A percentile compares a stretch with the other conserved stretches of the same genome.
phyloP scores from a whole-genome alignment of 2,113 vertebrate species.

The Microcebus murinus region DNA sequence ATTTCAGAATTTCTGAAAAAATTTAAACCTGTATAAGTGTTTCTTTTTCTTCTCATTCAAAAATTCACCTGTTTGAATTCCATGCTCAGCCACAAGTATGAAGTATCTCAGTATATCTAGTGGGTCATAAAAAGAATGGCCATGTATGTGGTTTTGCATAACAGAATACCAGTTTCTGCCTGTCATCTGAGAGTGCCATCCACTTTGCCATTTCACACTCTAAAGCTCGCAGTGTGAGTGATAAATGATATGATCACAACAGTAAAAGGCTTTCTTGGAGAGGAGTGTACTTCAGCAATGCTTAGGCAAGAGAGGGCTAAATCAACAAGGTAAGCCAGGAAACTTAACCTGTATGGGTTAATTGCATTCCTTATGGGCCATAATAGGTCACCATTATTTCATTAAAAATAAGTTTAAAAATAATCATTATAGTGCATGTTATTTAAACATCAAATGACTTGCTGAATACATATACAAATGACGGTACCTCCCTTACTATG shows the following conservation, averaged over 20 bases:
- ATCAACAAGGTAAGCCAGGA: background rate
- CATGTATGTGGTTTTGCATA: background rate
- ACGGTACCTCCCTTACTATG: background rate
- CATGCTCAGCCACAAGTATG: background rate
- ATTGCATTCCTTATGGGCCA: background rate
- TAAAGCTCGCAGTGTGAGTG: background rate
- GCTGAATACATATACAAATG: background rate
- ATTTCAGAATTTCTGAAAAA: background rate
- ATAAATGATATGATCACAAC: background rate
- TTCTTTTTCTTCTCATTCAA: background rate
- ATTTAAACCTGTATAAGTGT: background rate
- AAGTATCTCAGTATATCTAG: background rate
- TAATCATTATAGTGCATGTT: background rate
- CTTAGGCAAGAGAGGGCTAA: background rate
- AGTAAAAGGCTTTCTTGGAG: background rate
- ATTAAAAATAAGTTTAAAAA: background rate
- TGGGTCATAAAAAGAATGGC: background rate
- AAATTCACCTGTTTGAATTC: background rate
- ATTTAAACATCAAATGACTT: background rate
- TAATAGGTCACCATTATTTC: background rate
- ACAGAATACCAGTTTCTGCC: background rate
- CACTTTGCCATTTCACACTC: background rate
- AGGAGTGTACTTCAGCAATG: background rate
- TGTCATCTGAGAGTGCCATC: background rate
- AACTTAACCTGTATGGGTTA: background rate